Percentiles rank a stretch among this genome's conserved stretches.
phyloP scores from a whole-genome alignment of 2,888 invertebrate species.

The Bombylius discolor region DNA sequence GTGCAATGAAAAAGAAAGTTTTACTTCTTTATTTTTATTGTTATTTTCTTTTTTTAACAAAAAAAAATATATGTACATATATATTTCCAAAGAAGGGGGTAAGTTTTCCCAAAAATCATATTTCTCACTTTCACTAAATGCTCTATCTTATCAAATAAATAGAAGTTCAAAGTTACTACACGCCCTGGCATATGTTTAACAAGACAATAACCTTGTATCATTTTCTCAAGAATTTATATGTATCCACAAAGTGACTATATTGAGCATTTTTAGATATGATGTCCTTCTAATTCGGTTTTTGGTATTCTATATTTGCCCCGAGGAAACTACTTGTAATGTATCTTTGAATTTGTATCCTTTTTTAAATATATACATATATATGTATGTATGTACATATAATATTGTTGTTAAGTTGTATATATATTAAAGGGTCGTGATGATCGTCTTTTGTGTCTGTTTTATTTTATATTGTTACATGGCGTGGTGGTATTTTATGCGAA shows the following conservation, averaged over 20 bases:
- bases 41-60: background rate
- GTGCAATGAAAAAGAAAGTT: background rate
- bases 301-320: background rate
- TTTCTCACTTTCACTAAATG: background rate
- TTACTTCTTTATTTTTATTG: background rate
- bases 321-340: background rate
- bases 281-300: background rate
- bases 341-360: too few species aligned
- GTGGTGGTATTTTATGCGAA: too few species aligned
- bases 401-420: background rate
- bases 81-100: background rate
- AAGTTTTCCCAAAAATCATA: background rate
- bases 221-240: constrained; percentile 11
- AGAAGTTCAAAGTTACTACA: background rate
- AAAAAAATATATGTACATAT: background rate
- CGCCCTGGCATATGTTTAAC: constrained; percentile 9
- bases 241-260: constrained; percentile 13
- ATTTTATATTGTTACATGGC: background rate
- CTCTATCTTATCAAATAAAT: background rate
- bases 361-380: background rate
- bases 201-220: constrained; percentile 13
- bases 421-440: background rate
- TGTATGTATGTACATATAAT: background rate
- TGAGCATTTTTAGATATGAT: background rate
- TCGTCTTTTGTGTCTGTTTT: background rate